Base-by-base conservation (phyloP, 1,140 invertebrate genomes). In the Cyphomyrmex costatus region DNA sequence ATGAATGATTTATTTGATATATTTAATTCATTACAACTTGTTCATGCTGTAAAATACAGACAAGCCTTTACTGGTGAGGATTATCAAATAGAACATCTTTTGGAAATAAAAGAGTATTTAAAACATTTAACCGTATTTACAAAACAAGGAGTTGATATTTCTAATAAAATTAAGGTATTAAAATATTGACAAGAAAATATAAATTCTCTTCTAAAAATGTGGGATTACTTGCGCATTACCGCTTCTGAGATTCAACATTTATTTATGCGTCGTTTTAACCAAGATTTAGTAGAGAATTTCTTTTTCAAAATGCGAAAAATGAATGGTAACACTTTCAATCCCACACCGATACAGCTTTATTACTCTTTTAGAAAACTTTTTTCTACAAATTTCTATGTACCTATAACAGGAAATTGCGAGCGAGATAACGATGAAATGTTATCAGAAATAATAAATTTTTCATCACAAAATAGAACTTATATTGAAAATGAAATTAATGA, bases 181-280 rank as follows among this genome's bases (percentile, higher is more conserved):
- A 49, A 70, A 46, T 49, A 51, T 46, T 70, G 66, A 42, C 14
- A 2, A 6, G 42, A 70, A 51, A 71, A 71, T 33, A 71, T 71
- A 30, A 71, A 71, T 53, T 53, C 46, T 33, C 27, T 71, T 27
- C 16, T 71, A 5, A 19, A 30, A 30, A 53, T 71, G 27, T 71
- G 27, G 68, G 24, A 30, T 71, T 71, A 71, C 24, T 71, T 71
- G 16, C 1, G 16, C 7, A 21, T 19, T 53, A 71, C 46, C 33
- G 49, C 49, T 33, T 7, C 49, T 21, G 49, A 71, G 21, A 53
- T 71, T 30, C 27, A 71, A 71, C 53, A n/a, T 71, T 53, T 71
- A 53, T 53, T 71, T 8, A 30, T 71, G n/a, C 68, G 24, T 30
- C 24, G 68, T 53, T 71, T 71, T 30, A 71, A 71, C 5, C 68